Evolutionary conservation across 53 echinoderm and acorn worm species (phyloP).

Genomic region (Holothuria leucospilota): DNA sequence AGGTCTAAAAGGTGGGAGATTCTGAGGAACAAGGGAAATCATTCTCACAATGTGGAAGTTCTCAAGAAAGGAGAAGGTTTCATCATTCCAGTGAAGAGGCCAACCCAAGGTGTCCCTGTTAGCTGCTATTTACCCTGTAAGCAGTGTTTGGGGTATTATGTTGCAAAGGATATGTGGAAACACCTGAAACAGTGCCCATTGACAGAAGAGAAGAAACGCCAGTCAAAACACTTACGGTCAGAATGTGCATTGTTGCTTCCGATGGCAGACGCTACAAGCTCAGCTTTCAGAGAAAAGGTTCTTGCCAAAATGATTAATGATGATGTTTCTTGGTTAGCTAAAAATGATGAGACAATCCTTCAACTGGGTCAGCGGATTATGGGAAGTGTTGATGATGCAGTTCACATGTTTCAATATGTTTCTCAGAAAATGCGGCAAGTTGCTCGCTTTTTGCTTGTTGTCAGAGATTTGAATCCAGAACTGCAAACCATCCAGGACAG

Average conservation of each 20-base stretch:
- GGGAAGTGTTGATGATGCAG: constrained; percentile 24
- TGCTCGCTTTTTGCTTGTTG: constrained; percentile 44
- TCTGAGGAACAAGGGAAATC: constrained; percentile 66
- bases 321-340: constrained; percentile 42
- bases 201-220: background rate
- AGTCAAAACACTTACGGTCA: background rate
- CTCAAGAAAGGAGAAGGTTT: constrained; percentile 50
- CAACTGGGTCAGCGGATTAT: constrained; percentile 40
- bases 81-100: constrained; percentile 55
- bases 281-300: constrained; percentile 42
- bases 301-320: constrained; percentile 45
- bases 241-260: constrained; percentile 11
- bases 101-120: background rate
- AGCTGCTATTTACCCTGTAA: constrained; percentile 7
- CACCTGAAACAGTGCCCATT: constrained; percentile 20
- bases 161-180: constrained; percentile 33
- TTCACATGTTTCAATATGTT: constrained; percentile 53
- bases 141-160: constrained; percentile 11
- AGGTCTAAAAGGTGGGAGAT: constrained; percentile 39
- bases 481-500: constrained; percentile 52
- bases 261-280: background rate
- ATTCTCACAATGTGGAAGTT: constrained; percentile 62
- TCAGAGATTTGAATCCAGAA: constrained; percentile 46
- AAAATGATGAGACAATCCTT: constrained; percentile 65
- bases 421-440: constrained; percentile 69